Percentiles rank a stretch among this genome's conserved stretches.
phyloP scores from a whole-genome alignment of 2,113 vertebrate genomes.

The Diadophis punctatus region DNA sequence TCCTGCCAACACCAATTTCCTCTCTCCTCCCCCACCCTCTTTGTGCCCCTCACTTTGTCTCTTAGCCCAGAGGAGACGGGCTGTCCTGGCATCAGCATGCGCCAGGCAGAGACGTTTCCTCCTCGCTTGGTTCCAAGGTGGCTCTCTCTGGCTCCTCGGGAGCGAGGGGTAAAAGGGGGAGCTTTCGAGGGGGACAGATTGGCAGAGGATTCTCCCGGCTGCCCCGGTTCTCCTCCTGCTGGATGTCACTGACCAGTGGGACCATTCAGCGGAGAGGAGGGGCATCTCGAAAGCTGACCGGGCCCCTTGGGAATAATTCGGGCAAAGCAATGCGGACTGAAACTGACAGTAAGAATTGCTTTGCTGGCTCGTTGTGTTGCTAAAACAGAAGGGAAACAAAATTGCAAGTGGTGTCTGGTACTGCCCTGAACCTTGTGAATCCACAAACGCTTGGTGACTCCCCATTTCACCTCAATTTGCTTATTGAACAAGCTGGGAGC shows the following conservation, averaged over 20 bases:
- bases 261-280: not conserved
- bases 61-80: not conserved
- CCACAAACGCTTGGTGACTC: not conserved
- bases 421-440: not conserved
- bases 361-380: not conserved
- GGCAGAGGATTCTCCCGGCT: not conserved
- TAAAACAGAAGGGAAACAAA: not conserved
- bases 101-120: not conserved
- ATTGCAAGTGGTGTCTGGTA: not conserved
- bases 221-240: not conserved
- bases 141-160: not conserved
- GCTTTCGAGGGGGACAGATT: not conserved
- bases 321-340: not conserved
- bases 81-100: not conserved
- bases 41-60: not conserved
- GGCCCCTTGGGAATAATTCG: not conserved
- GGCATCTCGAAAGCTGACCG: not conserved
- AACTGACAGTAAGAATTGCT: not conserved
- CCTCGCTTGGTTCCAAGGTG: not conserved
- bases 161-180: not conserved
- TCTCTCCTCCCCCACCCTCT: not conserved
- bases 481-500: not conserved
- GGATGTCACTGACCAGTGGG: not conserved
- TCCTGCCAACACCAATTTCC: not conserved
- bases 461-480: not conserved